Evolutionary conservation across 2,797 vertebrate species (phyloP), one percentile per base, ranked within the genome.

Genomic region (Rhincodon typus): DNA sequence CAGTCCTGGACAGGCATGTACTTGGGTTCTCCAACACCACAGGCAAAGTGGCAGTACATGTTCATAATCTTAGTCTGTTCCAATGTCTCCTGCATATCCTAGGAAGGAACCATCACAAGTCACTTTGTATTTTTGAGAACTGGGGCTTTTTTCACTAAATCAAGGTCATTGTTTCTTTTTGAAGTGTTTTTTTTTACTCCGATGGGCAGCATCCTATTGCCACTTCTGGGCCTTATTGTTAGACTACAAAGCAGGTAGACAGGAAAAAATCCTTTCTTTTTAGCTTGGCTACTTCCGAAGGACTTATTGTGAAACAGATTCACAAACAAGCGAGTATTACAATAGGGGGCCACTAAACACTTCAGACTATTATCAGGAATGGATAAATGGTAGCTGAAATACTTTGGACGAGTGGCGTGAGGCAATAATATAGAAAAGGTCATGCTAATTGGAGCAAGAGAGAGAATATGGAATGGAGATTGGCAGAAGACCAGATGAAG

Each of bases 21-120:
- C 96, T 97, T 98, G 96, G 98, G 97, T n/a, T 99, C 98, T 2
- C 98, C 97, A 0, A 98, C 96, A 50, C 99, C 99, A 27, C 95
- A 97, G 96, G 98, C 98, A 96, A 99, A 99, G 97, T 99, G 99
- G 97, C 98, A 99, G 96, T 98, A 99, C 96, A 99, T 96, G 96
- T 98, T 99, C 97, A 98, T 98, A 90, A 88, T 96, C 96, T 21
- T 97, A 96, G 96, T 96, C 96, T 98, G 97, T 96, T 98, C 97
- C 96, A 98, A 95, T 19, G 96, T 97, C 95, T 98, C 98, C 69
- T 98, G 97, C 0, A 97, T 96, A 94, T 98, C 98, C 99, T 99
- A 95, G 4, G 19, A 95, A 96, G 15, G 70, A 77, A 95, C 57
- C 19, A 46, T 46, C 15, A 95, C 42, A 77, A 15, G 90, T 93